Base-by-base conservation (phyloP, 2,888 invertebrate genomes). In the Atrina japonica region DNA sequence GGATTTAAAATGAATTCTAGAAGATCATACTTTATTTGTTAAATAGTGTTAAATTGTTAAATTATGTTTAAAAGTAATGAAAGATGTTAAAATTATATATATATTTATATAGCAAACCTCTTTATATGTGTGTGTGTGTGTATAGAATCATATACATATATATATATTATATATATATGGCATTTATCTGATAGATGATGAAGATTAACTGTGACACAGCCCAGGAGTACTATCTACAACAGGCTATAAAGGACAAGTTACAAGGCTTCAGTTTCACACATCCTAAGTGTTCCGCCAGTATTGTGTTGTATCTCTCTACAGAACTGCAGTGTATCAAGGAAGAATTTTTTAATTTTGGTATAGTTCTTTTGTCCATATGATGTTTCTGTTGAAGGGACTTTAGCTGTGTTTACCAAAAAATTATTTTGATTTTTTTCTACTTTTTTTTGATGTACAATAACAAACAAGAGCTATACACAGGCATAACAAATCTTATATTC, bases 311-410 rank as follows among this genome's bases (percentile, higher is more conserved):
- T 83, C 92, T 98, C 47, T 95, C 96, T 0, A 93, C 95, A 55
- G 97, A 98, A 85, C 93, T 98, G 87, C 94, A 95, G 66, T 94
- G 94, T 73, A 92, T 98, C 81, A 94, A 97, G 80, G 97, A 97
- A 73, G 96, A 97, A 85, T 93, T 97, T 56, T 68, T 76, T 43
- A 71, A 73, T 56, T 71, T 73, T n/a, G 71, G 71, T 67, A 58
- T 41, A 58, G 25, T 23, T n/a, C 11, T 9, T 21, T 11, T 18
- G 30, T 21, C 29, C 2, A 14, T 21, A 14, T 40, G 9, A 27
- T 30, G 1, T 9, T 18, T 16, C 2, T 16, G 3, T 16, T 25
- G 21, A 6, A 56, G 18, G 21, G 11, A 40, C 23, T 40, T 40
- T 56, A 2, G 21, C 14, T 49, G 3, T 45, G 18, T 23, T 14